These are phyloP conservation scores for Scopus umbretta DNA, from an alignment of 2,113 vertebrate genomes.

Conservation along the genomic window DNA sequence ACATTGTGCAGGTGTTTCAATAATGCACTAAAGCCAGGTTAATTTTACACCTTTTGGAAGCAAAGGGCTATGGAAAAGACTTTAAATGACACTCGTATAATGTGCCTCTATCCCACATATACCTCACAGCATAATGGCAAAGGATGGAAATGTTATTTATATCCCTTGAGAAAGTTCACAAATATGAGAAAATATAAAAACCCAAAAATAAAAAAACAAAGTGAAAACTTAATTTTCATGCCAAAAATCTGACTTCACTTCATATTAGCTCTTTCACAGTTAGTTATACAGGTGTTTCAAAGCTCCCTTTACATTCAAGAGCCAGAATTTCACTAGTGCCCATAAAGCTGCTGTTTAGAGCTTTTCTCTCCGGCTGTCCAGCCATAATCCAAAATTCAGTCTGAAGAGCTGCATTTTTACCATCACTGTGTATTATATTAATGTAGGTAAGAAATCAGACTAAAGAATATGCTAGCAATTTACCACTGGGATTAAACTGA, in stretches of 20 bases:
- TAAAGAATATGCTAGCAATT: constrained; percentile 45
- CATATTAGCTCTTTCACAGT: not conserved
- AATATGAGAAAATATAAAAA: not conserved
- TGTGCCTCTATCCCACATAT: not conserved
- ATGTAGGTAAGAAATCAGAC: constrained; percentile 45
- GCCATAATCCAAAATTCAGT: constrained; percentile 22
- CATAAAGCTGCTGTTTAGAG: constrained; percentile 35
- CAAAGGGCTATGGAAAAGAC: not conserved
- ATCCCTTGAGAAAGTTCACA: not conserved
- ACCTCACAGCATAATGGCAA: not conserved
- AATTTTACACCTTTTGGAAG: constrained; percentile 20
- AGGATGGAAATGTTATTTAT: not conserved
- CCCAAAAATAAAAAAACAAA: not conserved
- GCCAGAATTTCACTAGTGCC: not conserved
- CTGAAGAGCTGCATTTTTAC: constrained; percentile 24
- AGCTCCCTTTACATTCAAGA: constrained; percentile 3
- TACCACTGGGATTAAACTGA: constrained; percentile 43
- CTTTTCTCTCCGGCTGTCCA: constrained; percentile 10
- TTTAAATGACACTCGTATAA: not conserved
- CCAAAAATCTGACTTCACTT: not conserved
- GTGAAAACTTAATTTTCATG: not conserved
- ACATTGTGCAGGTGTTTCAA: constrained; percentile 37
- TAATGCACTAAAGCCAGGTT: not conserved
- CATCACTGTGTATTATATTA: constrained; percentile 42
- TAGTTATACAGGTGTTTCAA: not conserved